Evolutionary conservation across 2,888 invertebrate genomes (phyloP).

Genomic region (Uloborus plumipes): DNA sequence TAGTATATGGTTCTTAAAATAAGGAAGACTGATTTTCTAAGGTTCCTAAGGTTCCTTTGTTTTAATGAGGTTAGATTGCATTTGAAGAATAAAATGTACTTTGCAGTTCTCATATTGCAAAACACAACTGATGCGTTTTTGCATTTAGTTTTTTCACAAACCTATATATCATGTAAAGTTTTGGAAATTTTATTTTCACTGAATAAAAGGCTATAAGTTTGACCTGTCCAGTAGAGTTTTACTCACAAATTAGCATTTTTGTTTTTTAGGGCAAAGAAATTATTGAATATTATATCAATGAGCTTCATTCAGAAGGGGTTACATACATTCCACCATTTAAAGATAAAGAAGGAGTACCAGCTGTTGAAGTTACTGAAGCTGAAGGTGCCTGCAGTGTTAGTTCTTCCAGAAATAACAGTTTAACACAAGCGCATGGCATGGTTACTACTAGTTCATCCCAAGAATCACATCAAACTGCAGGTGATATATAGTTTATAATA

Average conservation of each 20-base stretch:
- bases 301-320: constrained; percentile 83
- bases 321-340: constrained; percentile 73
- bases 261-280: constrained; percentile 87
- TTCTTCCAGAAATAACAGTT: constrained; percentile 51
- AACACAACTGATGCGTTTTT: too few species aligned
- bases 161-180: neutral
- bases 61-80: too few species aligned
- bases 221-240: too few species aligned
- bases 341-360: constrained; percentile 53
- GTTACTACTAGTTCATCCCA: constrained; percentile 20
- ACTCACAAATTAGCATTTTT: too few species aligned
- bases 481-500: neutral
- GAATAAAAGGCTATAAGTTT: neutral
- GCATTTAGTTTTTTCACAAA: neutral
- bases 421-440: constrained; percentile 41
- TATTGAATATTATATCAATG: constrained; percentile 87
- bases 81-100: too few species aligned
- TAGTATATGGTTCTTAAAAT: too few species aligned
- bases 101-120: too few species aligned
- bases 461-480: constrained; percentile 38
- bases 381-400: constrained; percentile 39
- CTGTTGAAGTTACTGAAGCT: constrained; percentile 47
- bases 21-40: too few species aligned
- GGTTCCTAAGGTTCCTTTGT: too few species aligned
- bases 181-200: neutral